phyloP scores from a whole-genome alignment of 2,113 vertebrate species.

The Daubentonia madagascariensis region DNA sequence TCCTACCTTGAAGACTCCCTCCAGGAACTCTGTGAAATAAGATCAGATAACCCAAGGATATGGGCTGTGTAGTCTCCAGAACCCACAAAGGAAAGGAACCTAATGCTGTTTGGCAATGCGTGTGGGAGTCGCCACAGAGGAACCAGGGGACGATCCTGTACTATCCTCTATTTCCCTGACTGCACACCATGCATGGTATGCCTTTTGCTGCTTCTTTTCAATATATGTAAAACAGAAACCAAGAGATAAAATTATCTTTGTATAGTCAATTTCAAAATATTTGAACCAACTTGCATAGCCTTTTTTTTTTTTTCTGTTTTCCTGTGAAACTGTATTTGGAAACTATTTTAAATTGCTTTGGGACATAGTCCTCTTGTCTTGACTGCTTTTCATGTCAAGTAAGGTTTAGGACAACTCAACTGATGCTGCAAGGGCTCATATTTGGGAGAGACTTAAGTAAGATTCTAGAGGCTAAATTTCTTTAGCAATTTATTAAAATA shows the following conservation, averaged over 20 bases:
- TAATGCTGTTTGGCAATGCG: not conserved
- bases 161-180: not conserved
- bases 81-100: not conserved
- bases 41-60: not conserved
- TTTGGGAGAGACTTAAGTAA: not conserved
- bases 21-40: not conserved
- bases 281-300: not conserved
- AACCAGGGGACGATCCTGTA: not conserved
- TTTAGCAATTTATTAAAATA: not conserved
- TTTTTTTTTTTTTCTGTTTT: not conserved
- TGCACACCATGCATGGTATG: not conserved
- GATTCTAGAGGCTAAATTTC: not conserved
- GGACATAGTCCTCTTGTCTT: not conserved
- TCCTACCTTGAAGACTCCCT: not conserved
- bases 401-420: not conserved
- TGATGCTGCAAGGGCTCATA: not conserved
- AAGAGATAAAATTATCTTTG: not conserved
- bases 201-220: not conserved
- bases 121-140: fast-evolving
- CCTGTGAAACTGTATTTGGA: not conserved
- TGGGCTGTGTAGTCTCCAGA: not conserved
- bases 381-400: not conserved
- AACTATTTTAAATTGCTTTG: not conserved
- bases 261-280: not conserved
- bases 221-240: not conserved